These are phyloP conservation scores for Trichonephila clavipes DNA, from an alignment of 1,140 invertebrate species.

Conservation along the genomic window DNA sequence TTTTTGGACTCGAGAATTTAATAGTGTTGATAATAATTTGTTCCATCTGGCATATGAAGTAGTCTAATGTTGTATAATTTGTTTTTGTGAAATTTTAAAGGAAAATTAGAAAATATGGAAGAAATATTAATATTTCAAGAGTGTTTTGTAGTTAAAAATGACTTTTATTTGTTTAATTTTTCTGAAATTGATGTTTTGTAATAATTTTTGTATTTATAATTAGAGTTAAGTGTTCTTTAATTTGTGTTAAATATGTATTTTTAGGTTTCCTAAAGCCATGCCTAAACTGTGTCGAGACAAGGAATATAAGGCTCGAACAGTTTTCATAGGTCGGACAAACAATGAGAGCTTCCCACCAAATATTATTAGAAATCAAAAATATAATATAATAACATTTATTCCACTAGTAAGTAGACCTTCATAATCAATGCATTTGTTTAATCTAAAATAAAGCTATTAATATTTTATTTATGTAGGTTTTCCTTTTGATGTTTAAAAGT, in stretches of 20 bases:
- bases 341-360: constrained; percentile 92
- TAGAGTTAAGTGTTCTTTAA: not conserved
- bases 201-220: no score
- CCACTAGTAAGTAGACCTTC: constrained; percentile 88
- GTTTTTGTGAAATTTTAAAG: no score
- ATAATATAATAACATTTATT: constrained; percentile 98
- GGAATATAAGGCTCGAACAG: constrained; percentile 82
- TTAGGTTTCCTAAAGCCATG: constrained; percentile 63
- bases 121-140: no score
- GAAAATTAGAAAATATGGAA: no score
- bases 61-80: no score
- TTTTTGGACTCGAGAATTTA: no score
- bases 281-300: constrained; percentile 79
- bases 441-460: no score
- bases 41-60: no score
- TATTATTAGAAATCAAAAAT: constrained; percentile 99
- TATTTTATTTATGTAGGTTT: not conserved
- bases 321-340: constrained; percentile 82
- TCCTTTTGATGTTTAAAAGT: not conserved
- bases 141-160: no score
- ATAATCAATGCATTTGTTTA: not conserved
- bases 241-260: not conserved
- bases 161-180: no score
- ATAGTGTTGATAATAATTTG: no score
- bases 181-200: no score